Evolutionary conservation across 2,888 invertebrate genomes (phyloP), one percentile per base, ranked within the genome.

Genomic region (Drosophila leonis): DNA sequence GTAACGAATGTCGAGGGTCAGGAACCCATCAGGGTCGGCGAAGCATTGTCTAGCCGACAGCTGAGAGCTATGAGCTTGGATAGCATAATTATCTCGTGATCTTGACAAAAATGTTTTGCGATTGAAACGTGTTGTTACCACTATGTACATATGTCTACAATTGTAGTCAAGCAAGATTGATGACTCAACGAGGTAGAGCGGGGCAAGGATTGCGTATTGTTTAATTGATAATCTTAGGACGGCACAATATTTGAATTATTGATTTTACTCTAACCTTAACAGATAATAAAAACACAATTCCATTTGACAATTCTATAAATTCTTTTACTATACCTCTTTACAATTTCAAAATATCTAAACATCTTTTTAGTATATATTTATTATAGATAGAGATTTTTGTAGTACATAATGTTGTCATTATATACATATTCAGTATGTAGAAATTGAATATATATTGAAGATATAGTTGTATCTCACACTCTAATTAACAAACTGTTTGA

Each of bases 31-130:
- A 79, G 70, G 79, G 79, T 78, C 68, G 71, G 15, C 37, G 24
- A 52, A 48, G 59, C 64, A 77, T 77, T 77, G 77, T 77, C 54
- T 27, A 44, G 75, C 62, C 59, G 59, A 37, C 51, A 33, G n/a
- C 27, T 33, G 57, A 65, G 18, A 12, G 15, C 48, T 49, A 49
- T 52, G 24, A 12, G 15, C 5, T 42, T 46, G 37, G 63, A 65
- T 62, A 78, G 46, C 79, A 71, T 79, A 75, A 63, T 74, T 69
- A 74, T 77, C 70, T 37, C 51, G 46, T 79, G 79, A 70, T 77
- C 75, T 75, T 77, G 79, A 76, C 72, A 51, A 39, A 71, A 64
- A 59, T 66, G 71, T 61, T 71, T 44, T 57, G 65, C 60, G 49
- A 29, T 57, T 61, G 33, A 76, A 72, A 46, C 75, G 62, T 76